Base-by-base conservation (phyloP, 2,797 vertebrate species). In the Acrossocheilus wenchowensis region DNA sequence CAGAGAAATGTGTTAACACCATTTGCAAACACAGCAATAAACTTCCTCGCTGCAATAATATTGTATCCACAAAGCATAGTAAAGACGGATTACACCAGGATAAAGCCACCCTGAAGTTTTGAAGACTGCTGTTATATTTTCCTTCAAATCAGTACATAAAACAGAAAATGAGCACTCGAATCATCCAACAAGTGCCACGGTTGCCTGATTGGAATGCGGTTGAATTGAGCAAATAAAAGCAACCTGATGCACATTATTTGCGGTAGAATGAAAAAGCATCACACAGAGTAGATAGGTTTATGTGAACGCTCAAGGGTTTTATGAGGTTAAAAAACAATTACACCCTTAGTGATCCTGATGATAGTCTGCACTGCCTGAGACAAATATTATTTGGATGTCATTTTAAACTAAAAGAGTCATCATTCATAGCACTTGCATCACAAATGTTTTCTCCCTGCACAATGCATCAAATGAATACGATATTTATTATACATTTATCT, bases 291-390 rank as follows among this genome's bases (percentile, higher is more conserved):
- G 34, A 39, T n/a, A 34, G 45, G 8, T 87, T 87, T 86, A 84
- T 87, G 48, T 64, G 52, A 69, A 52, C 23, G 57, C 83, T 82
- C 34, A 26, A 41, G 26, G 52, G 79, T 92, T 90, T 91, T 87
- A 89, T 85, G 78, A 87, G 77, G 26, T 39, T 74, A 84, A 84
- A 85, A 87, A 88, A 89, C 81, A 84, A 87, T 89, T 62, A 66
- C 81, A 90, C 84, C 43, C 62, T 83, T 14, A 39, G 78, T 83
- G 79, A 86, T 85, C 82, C 62, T 77, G 78, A 88, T 86, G 68
- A 43, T 84, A 81, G 14, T 52, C 82, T 87, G 68, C 68, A 54
- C 68, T 26, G 23, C 26, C 68, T 21, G 66, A 69, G 21, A 80
- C 48, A 36, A 66, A 87, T 77, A 50, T 36, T 45, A 36, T 74